These are phyloP conservation scores for Corydoras sp. DNA, from an alignment of 2,113 vertebrate species.

Conservation along the genomic window DNA sequence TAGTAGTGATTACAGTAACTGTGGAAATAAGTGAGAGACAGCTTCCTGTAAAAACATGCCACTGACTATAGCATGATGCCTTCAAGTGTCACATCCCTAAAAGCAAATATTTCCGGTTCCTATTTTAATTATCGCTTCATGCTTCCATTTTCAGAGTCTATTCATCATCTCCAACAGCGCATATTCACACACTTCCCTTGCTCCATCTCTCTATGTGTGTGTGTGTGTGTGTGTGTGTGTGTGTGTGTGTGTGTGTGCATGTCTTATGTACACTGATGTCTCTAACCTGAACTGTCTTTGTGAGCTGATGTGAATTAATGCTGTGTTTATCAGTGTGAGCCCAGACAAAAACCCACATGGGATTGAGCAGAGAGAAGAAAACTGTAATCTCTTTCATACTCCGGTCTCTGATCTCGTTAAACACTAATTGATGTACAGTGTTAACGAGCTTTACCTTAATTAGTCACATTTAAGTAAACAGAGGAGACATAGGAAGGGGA, in stretches of 20 bases:
- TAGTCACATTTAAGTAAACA: slow-evolving; percentile 66
- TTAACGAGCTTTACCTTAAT: slow-evolving; percentile 75
- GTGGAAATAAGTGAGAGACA: slow-evolving; percentile 37
- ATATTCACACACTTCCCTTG: background rate
- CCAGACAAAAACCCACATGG: slow-evolving; percentile 39
- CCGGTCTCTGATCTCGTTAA: slow-evolving; percentile 70
- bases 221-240: slow-evolving; percentile 21
- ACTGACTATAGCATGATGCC: slow-evolving; percentile 39
- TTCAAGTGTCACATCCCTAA: slow-evolving; percentile 22
- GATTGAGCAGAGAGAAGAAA: slow-evolving; percentile 45
- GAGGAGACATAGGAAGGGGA: slow-evolving; percentile 38
- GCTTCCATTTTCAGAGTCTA: slow-evolving; percentile 30
- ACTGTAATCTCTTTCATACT: slow-evolving; percentile 66
- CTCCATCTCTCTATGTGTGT: background rate
- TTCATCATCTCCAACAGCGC: slow-evolving; percentile 23
- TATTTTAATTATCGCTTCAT: slow-evolving; percentile 36
- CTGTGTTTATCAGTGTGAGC: slow-evolving; percentile 49
- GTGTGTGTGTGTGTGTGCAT: background rate
- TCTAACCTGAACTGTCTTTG: slow-evolving; percentile 31
- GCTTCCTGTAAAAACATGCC: slow-evolving; percentile 38
- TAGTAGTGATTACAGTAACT: slow-evolving; percentile 42
- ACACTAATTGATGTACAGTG: slow-evolving; percentile 69
- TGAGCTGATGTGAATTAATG: slow-evolving; percentile 47
- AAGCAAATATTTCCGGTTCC: slow-evolving; percentile 32
- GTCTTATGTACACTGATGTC: background rate